Base-by-base conservation (phyloP, 2,888 invertebrate species). In the Parapristionchus giblindavisi region DNA sequence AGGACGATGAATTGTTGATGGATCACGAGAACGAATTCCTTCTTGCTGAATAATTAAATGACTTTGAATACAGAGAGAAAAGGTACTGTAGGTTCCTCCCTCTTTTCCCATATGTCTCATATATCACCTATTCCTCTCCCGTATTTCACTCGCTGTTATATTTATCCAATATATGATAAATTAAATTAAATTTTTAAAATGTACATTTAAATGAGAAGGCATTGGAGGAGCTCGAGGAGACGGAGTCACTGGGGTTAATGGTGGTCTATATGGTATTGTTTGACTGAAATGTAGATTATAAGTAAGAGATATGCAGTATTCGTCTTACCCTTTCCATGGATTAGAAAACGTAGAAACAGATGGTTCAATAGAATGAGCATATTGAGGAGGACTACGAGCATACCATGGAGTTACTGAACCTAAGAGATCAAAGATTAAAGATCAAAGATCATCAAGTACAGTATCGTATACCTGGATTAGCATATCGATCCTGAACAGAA, bases 301-400 rank as follows among this genome's bases (percentile, higher is more conserved):
- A 60, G 21, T 36, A 14, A 34, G 58, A 60, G 34, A 17, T 2
- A 60, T 11, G 36, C 8, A 60, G 58, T n/a, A 5, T 1, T 21
- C 3, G n/a, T 40, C 43, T 17, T 61, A 61, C 61, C 61, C 38
- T n/a, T n/a, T n/a, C n/a, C n/a, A n/a, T 24, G 29, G 38, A 38
- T 38, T 40, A 14, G 38, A 40, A 17, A 38, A 61, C 11, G 61
- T 40, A 40, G 36, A n/a, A 8, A 66, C 66, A 11, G 34, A 24
- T 17, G 70, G 70, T 70, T 70, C 70, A 3, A 70, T 70, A 4
- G 70, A 70, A 70, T 70, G 52, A 8, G 70, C 34, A 27, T 54
- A 70, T 36, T 70, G 70, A 54, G 70, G 70, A n/a, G 29, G 52
- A 27, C n/a, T 36, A 11, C 72, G 58, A 43, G 58, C 17, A 36